phyloP scores from a whole-genome alignment of 2,113 vertebrate species.

The Leptodactylus fuscus region DNA sequence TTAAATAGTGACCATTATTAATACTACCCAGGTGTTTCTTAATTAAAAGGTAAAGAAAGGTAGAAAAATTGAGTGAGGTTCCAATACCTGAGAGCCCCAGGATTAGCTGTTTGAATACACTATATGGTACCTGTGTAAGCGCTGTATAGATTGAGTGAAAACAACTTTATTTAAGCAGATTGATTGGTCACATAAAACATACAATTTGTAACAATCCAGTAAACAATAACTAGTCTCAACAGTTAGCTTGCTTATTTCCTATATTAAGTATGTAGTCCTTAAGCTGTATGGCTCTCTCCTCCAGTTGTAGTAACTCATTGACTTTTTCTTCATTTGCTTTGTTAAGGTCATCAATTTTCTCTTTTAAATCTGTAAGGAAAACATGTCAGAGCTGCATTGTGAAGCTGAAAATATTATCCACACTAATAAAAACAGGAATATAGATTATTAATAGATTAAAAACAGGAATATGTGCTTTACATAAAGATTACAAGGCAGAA shows the following conservation, averaged over 20 bases:
- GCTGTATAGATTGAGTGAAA: no score
- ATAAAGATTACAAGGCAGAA: not conserved
- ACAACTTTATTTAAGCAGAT: no score
- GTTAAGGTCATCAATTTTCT: slow-evolving; percentile 75
- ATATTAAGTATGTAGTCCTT: slow-evolving; percentile 72
- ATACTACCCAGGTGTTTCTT: no score
- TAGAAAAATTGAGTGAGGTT: no score
- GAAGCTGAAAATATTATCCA: not conserved
- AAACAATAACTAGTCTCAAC: slow-evolving; percentile 67
- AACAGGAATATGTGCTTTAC: no score
- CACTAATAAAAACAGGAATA: no score
- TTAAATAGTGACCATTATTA: no score
- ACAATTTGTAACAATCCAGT: not conserved
- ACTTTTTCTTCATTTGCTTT: slow-evolving; percentile 76
- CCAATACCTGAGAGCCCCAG: no score
- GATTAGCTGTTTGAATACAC: no score
- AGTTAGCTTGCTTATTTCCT: slow-evolving; percentile 72
- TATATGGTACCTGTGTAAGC: no score
- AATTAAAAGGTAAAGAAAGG: no score
- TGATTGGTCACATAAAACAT: not conserved
- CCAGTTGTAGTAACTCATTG: slow-evolving; percentile 72
- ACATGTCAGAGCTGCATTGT: not conserved
- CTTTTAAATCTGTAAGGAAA: slow-evolving; percentile 80
- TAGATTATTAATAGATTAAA: no score
- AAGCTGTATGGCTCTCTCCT: slow-evolving; percentile 73